Evolutionary conservation across 2,888 invertebrate genomes (phyloP), one percentile per base, ranked within the genome.

Genomic region (Hypselothyrea guttata): DNA sequence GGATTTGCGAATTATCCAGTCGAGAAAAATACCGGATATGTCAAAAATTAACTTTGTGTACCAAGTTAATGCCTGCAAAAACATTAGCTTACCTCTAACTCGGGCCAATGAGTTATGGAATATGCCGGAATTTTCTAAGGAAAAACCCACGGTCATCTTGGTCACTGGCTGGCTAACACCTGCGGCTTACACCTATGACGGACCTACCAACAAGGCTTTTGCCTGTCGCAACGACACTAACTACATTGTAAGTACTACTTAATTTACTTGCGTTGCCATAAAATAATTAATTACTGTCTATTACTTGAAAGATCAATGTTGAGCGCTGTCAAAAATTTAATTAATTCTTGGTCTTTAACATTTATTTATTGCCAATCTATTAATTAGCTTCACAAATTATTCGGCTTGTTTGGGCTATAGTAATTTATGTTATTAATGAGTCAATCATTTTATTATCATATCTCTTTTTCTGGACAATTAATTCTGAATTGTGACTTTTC

Each of bases 131-230:
- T 89, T 89, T 45, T 64, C 85, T 46, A 30, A 38, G 4, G 54
- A 48, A 0, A 83, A 77, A n/a, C 75, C 75, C 41, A 67, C 82
- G 2, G 83, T 86, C 1, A 66, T 89, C 13, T 75, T 84, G 18
- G 77, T 87, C n/a, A 87, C 87, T 4, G 89, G 89, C 16, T 89
- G 88, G 88, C 62, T 51, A 3, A 74, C 77, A 2, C 77, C 76
- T 47, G 76, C 87, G 11, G 69, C 75, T 28, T 60, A 61, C 0
- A 51, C 70, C n/a, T 57, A 62, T n/a, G 66, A 64, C n/a, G 65
- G 61, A 0, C 56, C 63, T 1, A 16, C 79, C 45, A 67, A 71
- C n/a, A 81, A 86, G 18, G 89, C 89, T 0, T 88, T 85, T 58
- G 63, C 69, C 15, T 87, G 87, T 44, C 87, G 89, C 27, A 84